Base-by-base conservation (phyloP, 2,888 invertebrate genomes). In the Dolomedes plantarius region DNA sequence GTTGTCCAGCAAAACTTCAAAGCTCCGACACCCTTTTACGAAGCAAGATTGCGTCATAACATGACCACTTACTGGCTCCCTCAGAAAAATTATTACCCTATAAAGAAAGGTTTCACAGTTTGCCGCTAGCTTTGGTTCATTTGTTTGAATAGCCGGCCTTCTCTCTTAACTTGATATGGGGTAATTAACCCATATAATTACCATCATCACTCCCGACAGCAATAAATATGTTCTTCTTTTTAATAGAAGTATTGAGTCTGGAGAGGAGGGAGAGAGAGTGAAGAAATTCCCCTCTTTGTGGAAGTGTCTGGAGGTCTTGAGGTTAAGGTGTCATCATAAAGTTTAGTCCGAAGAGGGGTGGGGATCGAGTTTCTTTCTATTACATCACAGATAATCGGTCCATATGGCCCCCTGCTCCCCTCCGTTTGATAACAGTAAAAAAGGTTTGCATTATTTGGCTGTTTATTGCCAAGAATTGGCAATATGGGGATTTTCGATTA, bases 311-410 rank as follows among this genome's bases (percentile, higher is more conserved):
- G 19, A 31, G 56, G 56, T 56, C 29, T 65, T 6, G 65, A 31
- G 71, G 74, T 71, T 75, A 71, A 71, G 82, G 75, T 82, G 75
- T 71, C 82, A 19, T 62, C 75, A 76, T 82, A 82, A 82, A 82
- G 75, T 82, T 82, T 82, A 75, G 62, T 36, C 3, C 46, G 28
- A 23, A 39, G 46, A 39, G 36, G 28, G 28, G 19, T 27, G 32
- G 1, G 68, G 50, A 82, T 82, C 69, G 16, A 2, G 39, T 82
- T 82, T 31, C 82, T 9, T 56, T n/a, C 65, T 65, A 65, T 65
- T 65, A 65, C 65, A 65, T 31, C 29, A 31, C 5, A 31, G n/a
- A 19, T 65, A 65, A 65, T 65, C 65, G 65, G 29, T 65, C 65
- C 31, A 65, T 29, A 29, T 29, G 31, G 65, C 31, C 29, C 65